Evolutionary conservation across 2,888 invertebrate species (phyloP).

Genomic region (Ophion costatus): DNA sequence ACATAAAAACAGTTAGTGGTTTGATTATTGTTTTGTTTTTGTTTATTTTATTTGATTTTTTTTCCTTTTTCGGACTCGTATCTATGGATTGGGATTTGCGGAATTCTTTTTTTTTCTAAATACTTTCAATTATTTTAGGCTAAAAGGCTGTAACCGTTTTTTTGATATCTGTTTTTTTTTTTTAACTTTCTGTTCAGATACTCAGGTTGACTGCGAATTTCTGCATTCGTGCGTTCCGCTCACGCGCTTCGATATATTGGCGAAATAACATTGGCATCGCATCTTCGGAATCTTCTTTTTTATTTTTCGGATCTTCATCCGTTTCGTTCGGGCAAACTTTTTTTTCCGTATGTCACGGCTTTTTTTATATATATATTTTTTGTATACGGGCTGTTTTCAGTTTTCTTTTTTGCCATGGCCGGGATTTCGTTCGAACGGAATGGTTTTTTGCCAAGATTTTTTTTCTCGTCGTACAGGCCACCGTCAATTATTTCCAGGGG

Average conservation of each 20-base stretch:
- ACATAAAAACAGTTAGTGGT: slow-evolving; percentile 45
- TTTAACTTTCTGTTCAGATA: slow-evolving; percentile 29
- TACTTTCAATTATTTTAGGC: slow-evolving; percentile 53
- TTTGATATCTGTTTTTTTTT: neutral
- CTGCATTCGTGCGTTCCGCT: slow-evolving; percentile 13
- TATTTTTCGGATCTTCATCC: neutral
- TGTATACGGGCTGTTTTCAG: neutral
- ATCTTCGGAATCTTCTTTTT: slow-evolving; percentile 26
- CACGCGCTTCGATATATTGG: slow-evolving; percentile 1
- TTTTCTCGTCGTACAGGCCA: slow-evolving; percentile 33
- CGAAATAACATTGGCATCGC: slow-evolving; percentile 28
- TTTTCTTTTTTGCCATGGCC: neutral
- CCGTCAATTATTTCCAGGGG: slow-evolving; percentile 48
- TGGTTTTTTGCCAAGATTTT: neutral
- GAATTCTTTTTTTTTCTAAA: slow-evolving; percentile 11
- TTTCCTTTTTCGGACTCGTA: slow-evolving; percentile 1
- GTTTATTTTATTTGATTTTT: neutral
- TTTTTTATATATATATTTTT: slow-evolving; percentile 4
- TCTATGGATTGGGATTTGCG: neutral
- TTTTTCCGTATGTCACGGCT: neutral
- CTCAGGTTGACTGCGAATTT: slow-evolving; percentile 27
- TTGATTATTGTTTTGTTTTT: slow-evolving; percentile 12
- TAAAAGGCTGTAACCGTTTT: slow-evolving; percentile 22
- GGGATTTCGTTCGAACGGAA: too few relatives aligned
- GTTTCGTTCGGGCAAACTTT: neutral